A percentile compares a stretch with the other conserved stretches of the same genome.
These are phyloP conservation scores for Lordiphosa stackelbergi DNA, from an alignment of 1,140 invertebrate species.

Conservation along the genomic window DNA sequence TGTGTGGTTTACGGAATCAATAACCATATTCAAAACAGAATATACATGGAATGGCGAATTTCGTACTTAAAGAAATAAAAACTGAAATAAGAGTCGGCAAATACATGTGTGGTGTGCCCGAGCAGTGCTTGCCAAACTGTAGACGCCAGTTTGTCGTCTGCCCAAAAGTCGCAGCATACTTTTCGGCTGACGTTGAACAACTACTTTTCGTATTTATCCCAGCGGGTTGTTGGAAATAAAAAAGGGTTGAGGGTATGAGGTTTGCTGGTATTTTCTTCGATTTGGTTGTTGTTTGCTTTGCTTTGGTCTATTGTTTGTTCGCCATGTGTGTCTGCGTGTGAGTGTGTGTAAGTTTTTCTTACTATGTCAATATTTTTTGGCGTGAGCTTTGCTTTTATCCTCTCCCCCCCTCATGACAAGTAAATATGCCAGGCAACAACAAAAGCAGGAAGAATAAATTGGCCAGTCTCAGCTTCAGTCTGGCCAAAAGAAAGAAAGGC, in stretches of 20 bases:
- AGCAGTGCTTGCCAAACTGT: conserved; percentile 47
- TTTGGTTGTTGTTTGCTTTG: conserved; percentile 35
- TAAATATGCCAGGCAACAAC: conserved; percentile 53
- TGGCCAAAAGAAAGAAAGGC: not conserved
- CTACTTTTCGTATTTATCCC: conserved; percentile 33
- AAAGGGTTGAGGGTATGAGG: conserved; percentile 3
- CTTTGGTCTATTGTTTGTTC: conserved; percentile 64
- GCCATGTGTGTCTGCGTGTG: conserved; percentile 14
- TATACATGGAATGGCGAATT: no score
- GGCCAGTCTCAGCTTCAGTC: conserved; percentile 41
- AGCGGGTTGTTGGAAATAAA: no score
- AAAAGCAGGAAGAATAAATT: conserved; percentile 45
- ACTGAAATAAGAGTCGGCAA: no score
- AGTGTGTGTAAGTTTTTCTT: conserved; percentile 33
- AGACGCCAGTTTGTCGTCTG: conserved; percentile 58
- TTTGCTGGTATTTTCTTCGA: conserved; percentile 17
- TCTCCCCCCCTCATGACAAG: conserved; percentile 47
- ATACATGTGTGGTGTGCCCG: no score
- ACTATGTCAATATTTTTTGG: conserved; percentile 74
- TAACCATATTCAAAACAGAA: no score
- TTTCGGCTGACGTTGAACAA: conserved; percentile 63
- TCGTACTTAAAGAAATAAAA: no score
- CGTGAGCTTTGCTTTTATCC: conserved; percentile 72
- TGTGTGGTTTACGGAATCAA: no score
- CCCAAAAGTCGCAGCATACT: conserved; percentile 64